These are phyloP conservation scores for Rhynchonema sp. DNA, from an alignment of 2,888 invertebrate genomes.

Conservation along the genomic window DNA sequence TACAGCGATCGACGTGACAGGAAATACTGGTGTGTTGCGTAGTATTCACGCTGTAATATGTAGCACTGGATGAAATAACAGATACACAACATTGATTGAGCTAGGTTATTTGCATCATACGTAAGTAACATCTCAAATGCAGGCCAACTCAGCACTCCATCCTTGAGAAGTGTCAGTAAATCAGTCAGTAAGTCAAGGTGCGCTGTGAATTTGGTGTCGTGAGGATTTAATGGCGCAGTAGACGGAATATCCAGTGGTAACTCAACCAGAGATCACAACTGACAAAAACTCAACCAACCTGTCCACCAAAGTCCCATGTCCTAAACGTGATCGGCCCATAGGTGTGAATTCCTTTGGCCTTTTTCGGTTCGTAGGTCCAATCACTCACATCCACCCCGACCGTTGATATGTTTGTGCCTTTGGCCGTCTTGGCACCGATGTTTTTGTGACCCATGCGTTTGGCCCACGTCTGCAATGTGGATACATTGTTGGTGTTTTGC, in stretches of 20 bases:
- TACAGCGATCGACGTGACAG: slow-evolving; percentile 80
- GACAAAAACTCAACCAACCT: slow-evolving; percentile 32
- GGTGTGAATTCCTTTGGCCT: slow-evolving; percentile 30
- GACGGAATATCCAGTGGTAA: background rate
- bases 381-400: slow-evolving; percentile 93
- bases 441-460: slow-evolving; percentile 79
- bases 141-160: too few relatives aligned
- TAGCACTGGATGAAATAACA: background rate
- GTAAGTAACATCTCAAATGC: too few relatives aligned
- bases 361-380: slow-evolving; percentile 56
- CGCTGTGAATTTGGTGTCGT: too few relatives aligned
- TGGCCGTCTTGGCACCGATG: slow-evolving; percentile 50
- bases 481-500: background rate
- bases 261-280: background rate
- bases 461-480: slow-evolving; percentile 57
- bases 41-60: slow-evolving; percentile 53
- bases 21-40: slow-evolving; percentile 96
- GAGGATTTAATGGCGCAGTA: background rate
- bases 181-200: too few relatives aligned
- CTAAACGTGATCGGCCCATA: slow-evolving; percentile 59
- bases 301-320: slow-evolving; percentile 98
- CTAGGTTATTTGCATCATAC: too few relatives aligned
- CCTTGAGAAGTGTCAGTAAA: too few relatives aligned
- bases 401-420: slow-evolving; percentile 68
- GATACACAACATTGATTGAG: too few relatives aligned